These are phyloP conservation scores for Diuraphis noxia DNA, from an alignment of 1,140 invertebrate genomes.

Conservation along the genomic window DNA sequence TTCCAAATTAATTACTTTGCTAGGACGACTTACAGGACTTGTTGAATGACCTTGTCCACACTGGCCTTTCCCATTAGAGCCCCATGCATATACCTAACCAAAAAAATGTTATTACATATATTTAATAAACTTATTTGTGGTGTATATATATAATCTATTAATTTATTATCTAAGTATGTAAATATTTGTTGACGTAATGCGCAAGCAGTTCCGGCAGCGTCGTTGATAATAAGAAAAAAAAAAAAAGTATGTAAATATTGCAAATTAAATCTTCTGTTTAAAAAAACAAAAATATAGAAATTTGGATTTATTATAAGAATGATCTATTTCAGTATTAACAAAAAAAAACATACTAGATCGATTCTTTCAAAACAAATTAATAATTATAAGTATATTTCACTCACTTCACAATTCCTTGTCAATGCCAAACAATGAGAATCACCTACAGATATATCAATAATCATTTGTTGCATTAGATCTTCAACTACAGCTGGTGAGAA, in stretches of 20 bases:
- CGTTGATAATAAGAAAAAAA: too few species aligned
- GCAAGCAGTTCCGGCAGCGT: too few species aligned
- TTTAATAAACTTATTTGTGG: neutral
- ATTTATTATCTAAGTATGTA: neutral
- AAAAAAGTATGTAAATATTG: neutral
- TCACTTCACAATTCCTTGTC: constrained; percentile 63
- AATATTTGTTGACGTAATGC: too few species aligned
- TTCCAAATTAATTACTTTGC: constrained; percentile 67
- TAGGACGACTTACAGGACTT: constrained; percentile 67
- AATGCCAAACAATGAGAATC: constrained; percentile 68
- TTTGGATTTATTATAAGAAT: neutral
- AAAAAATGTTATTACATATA: constrained; percentile 44
- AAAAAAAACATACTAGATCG: neutral
- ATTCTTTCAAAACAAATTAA: neutral
- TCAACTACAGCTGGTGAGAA: constrained; percentile 63
- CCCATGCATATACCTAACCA: constrained; percentile 69
- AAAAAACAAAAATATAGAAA: neutral
- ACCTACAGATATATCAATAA: constrained; percentile 64
- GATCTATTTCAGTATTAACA: neutral
- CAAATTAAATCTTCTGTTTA: neutral
- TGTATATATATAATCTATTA: neutral
- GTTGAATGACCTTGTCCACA: constrained; percentile 72
- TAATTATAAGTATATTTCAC: neutral
- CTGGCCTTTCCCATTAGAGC: constrained; percentile 73
- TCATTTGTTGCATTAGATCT: constrained; percentile 59